Evolutionary conservation across 1,140 invertebrate genomes (phyloP), one percentile per base, ranked within the genome.

Genomic region (Rhopalosiphum maidis): DNA sequence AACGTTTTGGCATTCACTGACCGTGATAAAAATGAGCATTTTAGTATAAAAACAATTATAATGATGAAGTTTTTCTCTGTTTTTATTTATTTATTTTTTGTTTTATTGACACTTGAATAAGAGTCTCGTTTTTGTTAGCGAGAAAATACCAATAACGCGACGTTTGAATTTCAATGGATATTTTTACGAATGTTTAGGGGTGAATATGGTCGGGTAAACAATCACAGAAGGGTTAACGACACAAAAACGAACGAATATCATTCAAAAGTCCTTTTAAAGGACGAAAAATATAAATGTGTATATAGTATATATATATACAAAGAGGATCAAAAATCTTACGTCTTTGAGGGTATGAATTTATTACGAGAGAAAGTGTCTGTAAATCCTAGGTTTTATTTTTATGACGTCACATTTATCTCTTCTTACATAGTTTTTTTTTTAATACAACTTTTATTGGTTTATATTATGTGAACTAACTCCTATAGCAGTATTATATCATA

Each of bases 381-480:
- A 68, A 90, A 90, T 68, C 54, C 89, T 68, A 90, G 89, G 30
- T 90, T 37, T 90, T 77, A 77, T 77, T 77, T 51, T 90, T 90
- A 90, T 90, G 37, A n/a, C 9, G 35, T 90, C 88, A 60, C 9
- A 60, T 60, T 60, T 68, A 90, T 43, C 89, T 2, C 18, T 43
- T 60, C 68, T 43, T 68, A 35, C 11, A n/a, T 88, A 51, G 46
- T 88, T 37, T 90, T 88, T 35, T 35, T 90, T 90, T 60, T 30
- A 60, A 51, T 88, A 88, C 54, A 54, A 51, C n/a, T 37, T 54
- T 51, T 37, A 54, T 60, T 90, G 11, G 11, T 68, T n/a, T 43
- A 60, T 43, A 68, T 25, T 90, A 43, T 90, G 0, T 37, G 8
- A 23, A 85, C 6, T 37, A 37, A n/a, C 35, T 25, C 37, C 4